Percentiles rank a stretch among this genome's conserved stretches.
Conservation (phyloP, 2,113 vertebrate species). For the Pygoscelis antarcticus region DNA sequence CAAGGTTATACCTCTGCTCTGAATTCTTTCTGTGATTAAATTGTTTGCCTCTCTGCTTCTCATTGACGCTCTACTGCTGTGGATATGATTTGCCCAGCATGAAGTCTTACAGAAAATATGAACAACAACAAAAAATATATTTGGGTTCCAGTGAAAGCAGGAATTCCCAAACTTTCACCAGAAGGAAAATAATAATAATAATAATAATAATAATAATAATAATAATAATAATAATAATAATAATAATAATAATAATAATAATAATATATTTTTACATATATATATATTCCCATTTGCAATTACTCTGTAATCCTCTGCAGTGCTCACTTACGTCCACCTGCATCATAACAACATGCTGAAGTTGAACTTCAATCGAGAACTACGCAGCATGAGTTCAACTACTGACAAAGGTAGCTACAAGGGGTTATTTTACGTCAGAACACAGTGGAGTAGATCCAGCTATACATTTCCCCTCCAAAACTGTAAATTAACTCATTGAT, state of each 20-base stretch:
- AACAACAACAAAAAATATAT: neutral
- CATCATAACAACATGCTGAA: neutral
- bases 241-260: neutral
- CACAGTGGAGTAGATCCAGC: neutral
- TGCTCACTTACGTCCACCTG: neutral
- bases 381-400: neutral
- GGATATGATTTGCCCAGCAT: neutral
- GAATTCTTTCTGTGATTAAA: neutral
- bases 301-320: neutral
- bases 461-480: neutral
- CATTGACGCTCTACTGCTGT: neutral
- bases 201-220: neutral
- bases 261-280: neutral
- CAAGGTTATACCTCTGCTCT: neutral
- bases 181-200: neutral
- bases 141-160: neutral
- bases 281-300: neutral
- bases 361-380: neutral
- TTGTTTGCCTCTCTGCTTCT: neutral
- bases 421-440: neutral
- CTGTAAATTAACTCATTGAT: slow-evolving; percentile 21
- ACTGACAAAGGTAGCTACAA: neutral
- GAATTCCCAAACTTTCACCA: neutral
- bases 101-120: neutral
- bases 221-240: too few relatives aligned